Percentiles rank a stretch among this genome's conserved stretches.
These are phyloP conservation scores for Apis laboriosa DNA, from an alignment of 1,140 invertebrate species.

Conservation along the genomic window DNA sequence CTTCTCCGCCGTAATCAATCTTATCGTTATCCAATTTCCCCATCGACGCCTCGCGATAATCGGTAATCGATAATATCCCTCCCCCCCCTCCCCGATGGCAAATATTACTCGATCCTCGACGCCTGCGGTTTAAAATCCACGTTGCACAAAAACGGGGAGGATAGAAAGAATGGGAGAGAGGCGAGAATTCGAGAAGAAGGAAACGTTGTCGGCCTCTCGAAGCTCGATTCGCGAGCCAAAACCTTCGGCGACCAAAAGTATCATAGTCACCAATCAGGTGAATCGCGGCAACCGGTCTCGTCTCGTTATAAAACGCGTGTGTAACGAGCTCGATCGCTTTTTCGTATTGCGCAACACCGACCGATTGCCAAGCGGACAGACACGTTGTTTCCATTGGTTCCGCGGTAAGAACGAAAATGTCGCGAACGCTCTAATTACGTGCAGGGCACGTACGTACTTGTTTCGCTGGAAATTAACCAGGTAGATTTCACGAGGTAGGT, in stretches of 20 bases:
- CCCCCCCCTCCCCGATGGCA: background rate
- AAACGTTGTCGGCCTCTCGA: slow-evolving; percentile 17
- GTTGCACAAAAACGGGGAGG: no score
- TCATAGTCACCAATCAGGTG: slow-evolving; percentile 28
- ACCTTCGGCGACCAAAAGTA: slow-evolving; percentile 7
- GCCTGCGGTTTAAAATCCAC: slow-evolving; percentile 2
- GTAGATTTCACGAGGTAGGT: background rate
- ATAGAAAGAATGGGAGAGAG: slow-evolving; percentile 4
- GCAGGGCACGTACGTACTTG: background rate
- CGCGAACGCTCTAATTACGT: slow-evolving; percentile 40
- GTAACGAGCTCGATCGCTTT: slow-evolving; percentile 57
- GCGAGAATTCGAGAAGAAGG: slow-evolving; percentile 40
- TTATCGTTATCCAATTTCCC: background rate
- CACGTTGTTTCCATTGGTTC: slow-evolving; percentile 24
- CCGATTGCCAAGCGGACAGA: slow-evolving; percentile 12
- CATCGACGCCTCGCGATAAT: background rate
- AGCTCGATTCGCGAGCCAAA: slow-evolving; percentile 20
- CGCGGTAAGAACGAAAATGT: slow-evolving; percentile 27
- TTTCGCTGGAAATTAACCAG: background rate
- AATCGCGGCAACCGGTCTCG: slow-evolving; percentile 28
- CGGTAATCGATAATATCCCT: background rate
- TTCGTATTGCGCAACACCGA: slow-evolving; percentile 73
- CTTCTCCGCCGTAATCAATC: no score
- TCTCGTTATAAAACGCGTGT: slow-evolving; percentile 49
- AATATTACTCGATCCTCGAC: background rate